Base-by-base conservation (phyloP, 2,888 invertebrate species). In the Drosophila niveifrons region DNA sequence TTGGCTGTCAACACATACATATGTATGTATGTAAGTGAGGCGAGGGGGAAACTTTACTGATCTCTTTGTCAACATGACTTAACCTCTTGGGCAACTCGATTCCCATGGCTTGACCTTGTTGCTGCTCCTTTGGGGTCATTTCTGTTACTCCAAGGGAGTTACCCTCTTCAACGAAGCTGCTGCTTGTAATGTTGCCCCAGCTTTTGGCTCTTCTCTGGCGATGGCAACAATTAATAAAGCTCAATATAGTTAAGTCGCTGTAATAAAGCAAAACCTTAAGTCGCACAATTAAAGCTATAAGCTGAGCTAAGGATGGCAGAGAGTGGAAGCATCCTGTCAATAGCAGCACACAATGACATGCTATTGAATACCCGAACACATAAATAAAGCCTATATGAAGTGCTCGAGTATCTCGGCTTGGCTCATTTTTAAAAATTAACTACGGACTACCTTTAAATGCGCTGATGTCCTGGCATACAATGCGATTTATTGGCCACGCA, bases 401-500 rank as follows among this genome's bases (percentile, higher is more conserved):
- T 66, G 9, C 36, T 44, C 8, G 15, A 6, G 64, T 69, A 68
- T 78, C 66, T 68, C 73, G 47, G 80, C 80, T 82, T 82, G 31
- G 31, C 31, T 31, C 2, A 31, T 85, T 82, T 82, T 82, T 72
- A 88, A 88, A 81, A 82, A 82, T 82, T 88, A 82, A 82, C 88
- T 82, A 66, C 71, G 67, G 77, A 43, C 67, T 66, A 46, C 58
- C 79, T 75, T 75, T 75, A 63, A 76, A 70, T 75, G 75, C 66
- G 56, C 73, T 68, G 23, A 23, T 23, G 59, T 57, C 72, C 31
- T 53, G 71, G 63, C 28, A 46, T 62, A 73, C 71, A 77, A 87
- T 75, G 87, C 82, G 80, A 85, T 85, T 85, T 85, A 85, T 85
- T 85, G 85, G 85, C 80, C 61, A 82, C 80, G 72, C 66, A 89